These are phyloP conservation scores for Mugil cephalus DNA, from an alignment of 2,113 vertebrate species.

Conservation along the genomic window DNA sequence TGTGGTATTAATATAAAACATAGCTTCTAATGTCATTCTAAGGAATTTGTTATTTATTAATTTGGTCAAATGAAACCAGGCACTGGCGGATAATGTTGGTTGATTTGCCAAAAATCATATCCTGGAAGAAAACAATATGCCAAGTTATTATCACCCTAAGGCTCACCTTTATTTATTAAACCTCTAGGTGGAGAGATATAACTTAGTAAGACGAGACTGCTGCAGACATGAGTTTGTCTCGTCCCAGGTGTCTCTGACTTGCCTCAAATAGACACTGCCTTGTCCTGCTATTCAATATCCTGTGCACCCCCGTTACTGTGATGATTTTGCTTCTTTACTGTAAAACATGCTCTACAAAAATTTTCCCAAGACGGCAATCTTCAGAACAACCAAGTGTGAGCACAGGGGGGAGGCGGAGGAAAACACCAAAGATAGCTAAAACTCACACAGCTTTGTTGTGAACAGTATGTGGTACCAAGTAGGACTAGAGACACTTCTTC, in stretches of 20 bases:
- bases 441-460: not conserved
- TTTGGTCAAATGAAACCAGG: no score
- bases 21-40: no score
- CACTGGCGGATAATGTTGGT: no score
- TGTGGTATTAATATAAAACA: no score
- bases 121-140: no score
- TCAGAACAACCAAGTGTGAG: slow-evolving; percentile 10
- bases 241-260: no score
- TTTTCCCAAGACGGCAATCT: slow-evolving; percentile 1
- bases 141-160: not conserved
- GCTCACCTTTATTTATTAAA: not conserved
- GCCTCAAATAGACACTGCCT: not conserved
- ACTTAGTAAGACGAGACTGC: not conserved
- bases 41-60: no score
- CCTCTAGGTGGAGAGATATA: not conserved
- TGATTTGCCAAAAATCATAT: no score
- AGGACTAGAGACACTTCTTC: slow-evolving; percentile 19
- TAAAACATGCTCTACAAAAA: slow-evolving; percentile 22
- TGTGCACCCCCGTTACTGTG: not conserved
- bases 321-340: slow-evolving; percentile 8
- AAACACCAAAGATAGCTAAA: slow-evolving; percentile 23
- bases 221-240: not conserved
- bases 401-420: not conserved
- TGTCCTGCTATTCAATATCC: not conserved
- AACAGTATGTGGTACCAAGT: slow-evolving; percentile 14